Conservation (phyloP, 2,797 vertebrate species). For the Emydoidea blandingii region DNA sequence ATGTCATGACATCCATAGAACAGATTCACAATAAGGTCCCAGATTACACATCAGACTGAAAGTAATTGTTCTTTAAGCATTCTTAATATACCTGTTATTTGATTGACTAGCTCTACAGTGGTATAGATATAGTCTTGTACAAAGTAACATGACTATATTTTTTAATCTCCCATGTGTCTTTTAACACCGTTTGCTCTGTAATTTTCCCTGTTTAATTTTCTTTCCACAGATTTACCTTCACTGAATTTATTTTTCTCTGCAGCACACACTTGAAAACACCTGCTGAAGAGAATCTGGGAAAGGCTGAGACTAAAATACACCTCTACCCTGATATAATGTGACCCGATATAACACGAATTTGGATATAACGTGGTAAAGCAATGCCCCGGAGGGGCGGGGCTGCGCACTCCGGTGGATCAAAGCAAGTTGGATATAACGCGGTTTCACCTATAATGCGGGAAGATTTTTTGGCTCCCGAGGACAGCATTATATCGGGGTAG, state of each 20-base stretch:
- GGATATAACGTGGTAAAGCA: too few species aligned
- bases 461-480: too few species aligned
- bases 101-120: neutral
- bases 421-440: too few species aligned
- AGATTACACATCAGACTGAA: neutral
- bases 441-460: too few species aligned
- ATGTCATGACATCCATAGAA: neutral
- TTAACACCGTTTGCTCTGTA: neutral
- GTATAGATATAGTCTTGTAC: neutral
- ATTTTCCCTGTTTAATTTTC: neutral
- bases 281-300: neutral
- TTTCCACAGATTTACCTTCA: neutral
- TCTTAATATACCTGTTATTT: neutral
- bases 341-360: too few species aligned
- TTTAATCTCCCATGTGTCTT: neutral
- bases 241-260: neutral
- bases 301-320: neutral
- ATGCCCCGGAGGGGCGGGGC: too few species aligned
- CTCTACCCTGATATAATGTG: too few species aligned
- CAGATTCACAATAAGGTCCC: neutral
- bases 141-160: neutral
- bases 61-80: fast-evolving
- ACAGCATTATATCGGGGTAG: too few species aligned
- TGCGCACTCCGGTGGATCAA: too few species aligned
- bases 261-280: fast-evolving